A percentile compares a stretch with the other conserved stretches of the same genome.
Conservation (phyloP, 2,888 invertebrate species). For the Abscondita cerata region DNA sequence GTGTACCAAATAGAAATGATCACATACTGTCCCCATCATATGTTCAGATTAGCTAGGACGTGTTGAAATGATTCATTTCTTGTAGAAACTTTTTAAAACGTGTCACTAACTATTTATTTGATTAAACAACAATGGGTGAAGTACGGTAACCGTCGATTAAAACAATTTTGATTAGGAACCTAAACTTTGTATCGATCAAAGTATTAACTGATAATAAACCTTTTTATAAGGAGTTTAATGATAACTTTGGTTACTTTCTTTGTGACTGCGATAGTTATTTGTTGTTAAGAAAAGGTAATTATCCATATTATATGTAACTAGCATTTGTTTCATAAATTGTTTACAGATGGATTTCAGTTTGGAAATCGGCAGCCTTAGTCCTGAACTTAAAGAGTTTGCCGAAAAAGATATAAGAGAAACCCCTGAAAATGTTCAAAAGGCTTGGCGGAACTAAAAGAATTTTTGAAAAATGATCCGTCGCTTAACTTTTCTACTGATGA, state of each 20-base stretch:
- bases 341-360: constrained; percentile 59
- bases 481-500: constrained; percentile 77
- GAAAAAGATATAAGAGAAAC: constrained; percentile 73
- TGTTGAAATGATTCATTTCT: no score
- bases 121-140: no score
- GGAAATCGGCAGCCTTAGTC: constrained; percentile 65
- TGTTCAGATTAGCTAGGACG: no score
- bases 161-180: constrained; percentile 4
- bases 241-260: constrained; percentile 8
- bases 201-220: constrained; percentile 27
- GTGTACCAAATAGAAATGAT: no score
- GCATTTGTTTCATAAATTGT: background rate
- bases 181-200: constrained; percentile 33
- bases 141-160: background rate
- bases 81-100: no score
- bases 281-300: background rate
- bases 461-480: constrained; percentile 69
- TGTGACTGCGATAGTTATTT: background rate
- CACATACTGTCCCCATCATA: no score
- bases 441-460: constrained; percentile 67
- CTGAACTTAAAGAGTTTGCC: constrained; percentile 67
- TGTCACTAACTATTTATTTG: no score
- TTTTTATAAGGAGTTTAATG: constrained; percentile 24
- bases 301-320: background rate
- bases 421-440: constrained; percentile 69